Evolutionary conservation across 2,113 vertebrate genomes (phyloP).

Genomic region (Oxyruncus cristatus): DNA sequence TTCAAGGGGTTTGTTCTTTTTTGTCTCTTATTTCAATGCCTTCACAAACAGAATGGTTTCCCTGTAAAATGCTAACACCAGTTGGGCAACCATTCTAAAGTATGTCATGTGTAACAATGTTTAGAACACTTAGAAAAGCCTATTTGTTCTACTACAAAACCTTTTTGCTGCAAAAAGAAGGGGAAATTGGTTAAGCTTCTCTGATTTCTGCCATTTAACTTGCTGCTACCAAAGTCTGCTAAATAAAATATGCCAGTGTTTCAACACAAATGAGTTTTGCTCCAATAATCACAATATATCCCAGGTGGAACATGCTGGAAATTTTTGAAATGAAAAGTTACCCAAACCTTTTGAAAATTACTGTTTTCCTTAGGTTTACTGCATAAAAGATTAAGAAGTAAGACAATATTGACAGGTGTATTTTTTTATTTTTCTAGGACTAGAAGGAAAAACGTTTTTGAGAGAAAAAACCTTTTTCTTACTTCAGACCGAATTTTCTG

Average conservation of each 20-base stretch:
- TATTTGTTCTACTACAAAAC: conserved; percentile 32
- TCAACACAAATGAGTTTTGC: neutral
- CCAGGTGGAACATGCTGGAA: neutral
- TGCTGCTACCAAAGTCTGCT: neutral
- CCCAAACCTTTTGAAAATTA: neutral
- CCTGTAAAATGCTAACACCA: neutral
- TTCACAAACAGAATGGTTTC: neutral
- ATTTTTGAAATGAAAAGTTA: neutral
- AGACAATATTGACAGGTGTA: neutral
- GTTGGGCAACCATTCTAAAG: neutral
- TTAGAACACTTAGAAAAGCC: neutral
- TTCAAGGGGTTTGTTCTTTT: neutral
- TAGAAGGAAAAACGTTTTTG: neutral
- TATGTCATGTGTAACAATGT: neutral
- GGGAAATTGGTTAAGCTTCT: conserved; percentile 38
- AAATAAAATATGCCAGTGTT: conserved; percentile 9
- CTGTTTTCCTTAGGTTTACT: neutral
- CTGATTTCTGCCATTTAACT: conserved; percentile 33
- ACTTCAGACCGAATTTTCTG: neutral
- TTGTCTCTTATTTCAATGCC: neutral
- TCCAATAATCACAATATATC: neutral
- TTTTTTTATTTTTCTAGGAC: neutral
- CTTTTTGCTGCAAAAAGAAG: neutral
- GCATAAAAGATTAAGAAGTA: neutral
- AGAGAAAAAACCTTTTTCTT: neutral